These are phyloP conservation scores for Acanthaster planci DNA, from an alignment of 35 echinoderm and acorn worm genomes.

Conservation along the genomic window DNA sequence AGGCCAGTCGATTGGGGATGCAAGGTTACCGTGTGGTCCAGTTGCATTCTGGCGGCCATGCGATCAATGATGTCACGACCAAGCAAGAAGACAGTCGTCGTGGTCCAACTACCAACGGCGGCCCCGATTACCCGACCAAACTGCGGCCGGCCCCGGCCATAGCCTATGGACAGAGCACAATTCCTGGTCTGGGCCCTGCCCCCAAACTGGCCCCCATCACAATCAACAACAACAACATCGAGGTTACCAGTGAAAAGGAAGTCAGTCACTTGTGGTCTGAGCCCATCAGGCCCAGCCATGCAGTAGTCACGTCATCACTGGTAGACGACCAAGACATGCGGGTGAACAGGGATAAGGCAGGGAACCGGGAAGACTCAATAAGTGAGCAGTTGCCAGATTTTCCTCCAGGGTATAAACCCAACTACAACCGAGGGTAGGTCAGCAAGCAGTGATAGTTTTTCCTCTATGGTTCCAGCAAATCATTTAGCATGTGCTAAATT, in stretches of 20 bases:
- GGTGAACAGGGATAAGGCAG: neutral
- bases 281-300: neutral
- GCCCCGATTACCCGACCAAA: neutral
- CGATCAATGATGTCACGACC: too few relatives aligned
- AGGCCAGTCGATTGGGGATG: too few relatives aligned
- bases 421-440: neutral
- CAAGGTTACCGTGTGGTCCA: too few relatives aligned
- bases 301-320: neutral
- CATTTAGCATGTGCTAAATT: too few relatives aligned
- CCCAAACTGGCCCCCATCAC: neutral
- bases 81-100: too few relatives aligned
- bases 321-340: constrained; percentile 1
- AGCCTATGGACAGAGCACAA: neutral
- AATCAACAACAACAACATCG: constrained; percentile 4
- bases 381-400: neutral
- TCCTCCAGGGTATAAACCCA: constrained; percentile 3
- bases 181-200: neutral
- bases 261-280: neutral
- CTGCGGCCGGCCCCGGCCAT: neutral
- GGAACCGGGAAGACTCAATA: neutral
- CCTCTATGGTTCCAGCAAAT: too few relatives aligned
- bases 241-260: neutral
- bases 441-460: too few relatives aligned
- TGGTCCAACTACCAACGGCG: neutral
- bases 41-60: too few relatives aligned